Evolutionary conservation across 2,888 invertebrate genomes (phyloP).

Genomic region (Caenorhabditis zanzibari): DNA sequence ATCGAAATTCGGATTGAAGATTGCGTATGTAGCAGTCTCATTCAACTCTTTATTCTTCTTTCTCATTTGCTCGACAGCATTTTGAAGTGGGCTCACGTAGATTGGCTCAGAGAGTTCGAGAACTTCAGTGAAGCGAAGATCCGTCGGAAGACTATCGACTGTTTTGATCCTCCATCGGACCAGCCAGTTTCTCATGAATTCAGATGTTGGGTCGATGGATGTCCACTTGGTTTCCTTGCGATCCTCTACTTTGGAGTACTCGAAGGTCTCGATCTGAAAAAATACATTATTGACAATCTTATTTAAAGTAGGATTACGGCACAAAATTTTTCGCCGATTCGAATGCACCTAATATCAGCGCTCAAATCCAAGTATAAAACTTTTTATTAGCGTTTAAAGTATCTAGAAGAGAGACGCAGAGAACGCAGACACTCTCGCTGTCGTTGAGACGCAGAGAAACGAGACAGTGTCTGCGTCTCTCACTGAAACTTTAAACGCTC

Average conservation of each 20-base stretch:
- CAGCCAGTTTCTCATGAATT: slow-evolving; percentile 76
- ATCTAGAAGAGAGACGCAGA: no score
- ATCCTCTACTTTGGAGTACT: slow-evolving; percentile 73
- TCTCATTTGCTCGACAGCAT: slow-evolving; percentile 71
- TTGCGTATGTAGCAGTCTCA: slow-evolving; percentile 41
- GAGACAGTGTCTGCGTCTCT: no score
- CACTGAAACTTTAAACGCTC: no score
- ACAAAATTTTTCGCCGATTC: no score
- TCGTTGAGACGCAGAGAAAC: no score
- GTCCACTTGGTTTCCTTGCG: slow-evolving; percentile 79
- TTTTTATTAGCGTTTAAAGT: no score
- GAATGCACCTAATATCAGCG: not conserved
- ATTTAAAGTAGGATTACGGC: no score
- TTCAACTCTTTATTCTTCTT: slow-evolving; percentile 68
- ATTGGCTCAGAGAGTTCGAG: slow-evolving; percentile 55
- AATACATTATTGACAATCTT: no score
- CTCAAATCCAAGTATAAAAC: no score
- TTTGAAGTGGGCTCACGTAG: slow-evolving; percentile 59
- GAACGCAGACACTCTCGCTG: no score
- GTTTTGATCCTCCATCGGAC: slow-evolving; percentile 64
- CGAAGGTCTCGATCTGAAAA: slow-evolving; percentile 75
- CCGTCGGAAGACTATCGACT: slow-evolving; percentile 58
- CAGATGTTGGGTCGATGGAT: slow-evolving; percentile 67
- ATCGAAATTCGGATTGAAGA: slow-evolving; percentile 59
- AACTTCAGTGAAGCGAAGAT: slow-evolving; percentile 67